Conservation (phyloP, 2,797 vertebrate genomes). For the Anas bernieri region DNA sequence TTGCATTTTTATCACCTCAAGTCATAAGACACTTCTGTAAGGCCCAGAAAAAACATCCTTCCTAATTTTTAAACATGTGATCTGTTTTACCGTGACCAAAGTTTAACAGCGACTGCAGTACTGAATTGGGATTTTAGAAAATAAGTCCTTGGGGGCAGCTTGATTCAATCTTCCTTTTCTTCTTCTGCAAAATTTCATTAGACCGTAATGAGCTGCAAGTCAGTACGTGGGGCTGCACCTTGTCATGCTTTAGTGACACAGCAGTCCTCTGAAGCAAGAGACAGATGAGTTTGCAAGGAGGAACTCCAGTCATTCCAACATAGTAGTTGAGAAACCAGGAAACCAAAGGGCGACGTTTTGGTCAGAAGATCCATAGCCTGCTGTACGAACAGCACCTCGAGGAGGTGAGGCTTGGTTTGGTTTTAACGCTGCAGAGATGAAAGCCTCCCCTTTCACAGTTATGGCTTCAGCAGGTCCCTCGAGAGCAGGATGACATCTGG, state of each 20-base stretch:
- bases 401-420: slow-evolving; percentile 33
- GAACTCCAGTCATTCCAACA: background rate
- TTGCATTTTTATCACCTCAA: background rate
- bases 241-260: background rate
- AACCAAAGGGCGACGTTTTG: background rate
- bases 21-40: background rate
- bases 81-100: background rate
- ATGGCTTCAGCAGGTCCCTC: slow-evolving; percentile 51
- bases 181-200: background rate
- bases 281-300: background rate
- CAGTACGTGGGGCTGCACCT: background rate
- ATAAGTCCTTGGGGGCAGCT: background rate
- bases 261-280: background rate
- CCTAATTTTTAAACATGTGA: background rate
- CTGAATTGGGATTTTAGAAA: background rate
- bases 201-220: background rate
- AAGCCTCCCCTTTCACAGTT: slow-evolving; percentile 57
- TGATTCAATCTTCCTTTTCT: background rate
- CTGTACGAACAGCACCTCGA: slow-evolving; percentile 34
- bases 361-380: slow-evolving; percentile 9
- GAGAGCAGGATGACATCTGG: slow-evolving; percentile 26
- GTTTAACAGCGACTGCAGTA: slow-evolving; percentile 1
- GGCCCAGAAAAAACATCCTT: background rate
- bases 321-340: background rate
- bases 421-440: slow-evolving; percentile 15